Conservation (phyloP, 2,113 vertebrate species). For the Catharus fuscescens region DNA sequence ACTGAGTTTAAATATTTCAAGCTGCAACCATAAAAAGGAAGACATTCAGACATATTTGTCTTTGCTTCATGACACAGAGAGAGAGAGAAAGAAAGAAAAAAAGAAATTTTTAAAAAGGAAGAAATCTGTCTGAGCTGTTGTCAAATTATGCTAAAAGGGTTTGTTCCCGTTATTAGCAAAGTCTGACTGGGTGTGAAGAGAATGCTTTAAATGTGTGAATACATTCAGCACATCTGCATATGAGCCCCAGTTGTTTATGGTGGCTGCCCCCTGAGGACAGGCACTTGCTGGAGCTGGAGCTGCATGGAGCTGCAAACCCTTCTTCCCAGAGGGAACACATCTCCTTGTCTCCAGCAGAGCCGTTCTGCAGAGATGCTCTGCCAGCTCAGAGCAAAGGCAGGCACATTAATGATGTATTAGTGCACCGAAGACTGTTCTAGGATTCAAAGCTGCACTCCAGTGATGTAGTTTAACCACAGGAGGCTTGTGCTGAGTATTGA, state of each 20-base stretch:
- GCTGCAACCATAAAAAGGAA: not conserved
- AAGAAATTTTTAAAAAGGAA: not conserved
- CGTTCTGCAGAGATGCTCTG: not conserved
- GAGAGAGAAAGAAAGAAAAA: fast-evolving
- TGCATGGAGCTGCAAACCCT: not conserved
- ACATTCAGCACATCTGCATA: not conserved
- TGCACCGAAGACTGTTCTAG: constrained; percentile 2
- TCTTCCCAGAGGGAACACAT: not conserved
- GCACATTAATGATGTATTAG: constrained; percentile 44
- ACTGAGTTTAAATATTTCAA: not conserved
- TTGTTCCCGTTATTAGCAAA: not conserved
- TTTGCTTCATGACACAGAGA: not conserved
- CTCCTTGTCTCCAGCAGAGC: not conserved
- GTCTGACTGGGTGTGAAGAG: not conserved
- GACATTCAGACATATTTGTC: not conserved
- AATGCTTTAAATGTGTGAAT: not conserved
- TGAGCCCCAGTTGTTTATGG: not conserved
- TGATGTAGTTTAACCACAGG: not conserved
- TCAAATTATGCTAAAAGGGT: not conserved
- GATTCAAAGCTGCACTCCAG: not conserved
- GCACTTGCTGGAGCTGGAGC: fast-evolving
- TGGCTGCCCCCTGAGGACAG: not conserved
- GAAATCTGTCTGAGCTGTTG: not conserved
- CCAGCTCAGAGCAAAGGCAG: not conserved
- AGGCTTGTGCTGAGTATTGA: not conserved